A percentile compares a stretch with the other conserved stretches of the same genome.
These are phyloP conservation scores for Podarcis lilfordi DNA, from an alignment of 2,797 vertebrate genomes.

Conservation along the genomic window DNA sequence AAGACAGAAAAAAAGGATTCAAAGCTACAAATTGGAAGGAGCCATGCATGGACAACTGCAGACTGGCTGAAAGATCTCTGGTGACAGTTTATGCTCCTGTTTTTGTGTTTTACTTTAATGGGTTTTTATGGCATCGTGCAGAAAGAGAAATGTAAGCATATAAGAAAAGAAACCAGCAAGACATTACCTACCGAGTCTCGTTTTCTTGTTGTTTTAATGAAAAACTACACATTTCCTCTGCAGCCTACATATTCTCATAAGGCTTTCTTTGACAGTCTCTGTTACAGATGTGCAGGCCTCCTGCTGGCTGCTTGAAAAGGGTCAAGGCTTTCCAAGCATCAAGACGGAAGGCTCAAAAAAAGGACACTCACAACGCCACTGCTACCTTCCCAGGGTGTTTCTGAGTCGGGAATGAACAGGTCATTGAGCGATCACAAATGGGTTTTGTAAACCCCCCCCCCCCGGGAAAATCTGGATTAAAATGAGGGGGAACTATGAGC, in stretches of 20 bases:
- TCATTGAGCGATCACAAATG: too few species aligned
- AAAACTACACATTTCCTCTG: not conserved
- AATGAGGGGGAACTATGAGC: too few species aligned
- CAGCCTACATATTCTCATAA: not conserved
- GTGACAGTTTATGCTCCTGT: constrained; percentile 17
- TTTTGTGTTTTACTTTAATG: constrained; percentile 53
- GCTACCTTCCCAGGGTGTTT: not conserved
- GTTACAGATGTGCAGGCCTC: not conserved
- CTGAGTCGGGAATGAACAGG: too few species aligned
- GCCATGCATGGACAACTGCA: constrained; percentile 37
- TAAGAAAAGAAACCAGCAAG: constrained; percentile 47
- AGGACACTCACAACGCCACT: too few species aligned
- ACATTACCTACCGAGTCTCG: constrained; percentile 37
- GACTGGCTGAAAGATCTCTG: constrained; percentile 44
- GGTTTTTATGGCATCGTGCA: constrained; percentile 39
- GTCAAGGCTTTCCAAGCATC: not conserved
- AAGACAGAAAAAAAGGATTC: constrained; percentile 31
- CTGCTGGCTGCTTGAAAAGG: not conserved
- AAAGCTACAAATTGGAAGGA: constrained; percentile 33
- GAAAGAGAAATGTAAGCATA: constrained; percentile 36
- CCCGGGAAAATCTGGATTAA: too few species aligned
- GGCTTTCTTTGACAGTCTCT: not conserved
- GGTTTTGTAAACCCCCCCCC: too few species aligned
- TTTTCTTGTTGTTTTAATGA: constrained; percentile 4
- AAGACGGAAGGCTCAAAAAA: not conserved